Percentiles rank a stretch among this genome's conserved stretches.
Evolutionary conservation across 2,888 invertebrate species (phyloP).

Genomic region (Nymphalis polychloros): DNA sequence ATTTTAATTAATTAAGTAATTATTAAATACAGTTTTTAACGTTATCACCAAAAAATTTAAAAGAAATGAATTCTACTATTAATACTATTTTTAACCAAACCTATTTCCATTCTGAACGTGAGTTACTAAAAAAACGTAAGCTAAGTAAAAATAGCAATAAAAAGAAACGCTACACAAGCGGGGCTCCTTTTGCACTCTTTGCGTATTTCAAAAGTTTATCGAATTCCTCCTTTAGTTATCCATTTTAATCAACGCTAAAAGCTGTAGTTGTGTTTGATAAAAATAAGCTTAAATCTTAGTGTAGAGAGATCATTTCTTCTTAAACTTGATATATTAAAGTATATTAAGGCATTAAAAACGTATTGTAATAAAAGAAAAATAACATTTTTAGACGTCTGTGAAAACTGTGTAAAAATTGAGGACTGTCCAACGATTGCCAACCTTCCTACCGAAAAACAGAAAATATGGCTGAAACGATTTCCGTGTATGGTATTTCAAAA

Average conservation of each 20-base stretch:
- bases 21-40: no score
- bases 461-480: constrained; percentile 51
- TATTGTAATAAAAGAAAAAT: no score
- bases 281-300: no score
- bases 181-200: background rate
- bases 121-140: background rate
- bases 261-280: no score
- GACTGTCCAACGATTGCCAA: constrained; percentile 53
- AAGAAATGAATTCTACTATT: background rate
- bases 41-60: background rate
- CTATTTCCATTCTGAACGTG: constrained; percentile 11
- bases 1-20: no score
- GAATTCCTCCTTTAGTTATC: background rate
- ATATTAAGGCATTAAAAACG: background rate
- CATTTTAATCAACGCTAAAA: no score
- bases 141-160: background rate
- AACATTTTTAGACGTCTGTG: constrained; percentile 52
- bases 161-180: background rate
- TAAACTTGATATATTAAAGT: no score
- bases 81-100: constrained; percentile 17
- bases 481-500: constrained; percentile 47
- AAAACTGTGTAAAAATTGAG: constrained; percentile 53
- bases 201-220: background rate
- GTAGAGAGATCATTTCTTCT: no score
- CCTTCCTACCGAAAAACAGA: constrained; percentile 53